Percentiles rank a stretch among this genome's conserved stretches.
Conservation (phyloP, 2,888 invertebrate species). For the Heliconius ismenius region DNA sequence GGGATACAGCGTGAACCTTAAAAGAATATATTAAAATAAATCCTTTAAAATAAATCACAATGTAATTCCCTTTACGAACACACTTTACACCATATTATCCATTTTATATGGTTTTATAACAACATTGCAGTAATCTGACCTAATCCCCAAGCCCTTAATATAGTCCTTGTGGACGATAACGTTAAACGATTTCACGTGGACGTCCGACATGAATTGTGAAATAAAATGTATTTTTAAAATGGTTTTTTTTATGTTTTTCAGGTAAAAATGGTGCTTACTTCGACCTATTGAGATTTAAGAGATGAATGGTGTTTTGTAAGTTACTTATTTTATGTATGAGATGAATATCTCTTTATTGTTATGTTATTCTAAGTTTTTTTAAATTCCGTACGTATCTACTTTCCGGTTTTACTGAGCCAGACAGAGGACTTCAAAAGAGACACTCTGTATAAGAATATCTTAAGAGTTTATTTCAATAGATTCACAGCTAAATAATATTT, state of each 20-base stretch:
- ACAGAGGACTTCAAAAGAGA: too few relatives aligned
- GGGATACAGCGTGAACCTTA: too few relatives aligned
- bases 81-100: slow-evolving; percentile 14
- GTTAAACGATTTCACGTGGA: slow-evolving; percentile 56
- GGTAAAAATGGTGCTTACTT: slow-evolving; percentile 38
- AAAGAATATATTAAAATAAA: background rate
- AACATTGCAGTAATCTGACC: slow-evolving; percentile 49
- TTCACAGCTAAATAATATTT: too few relatives aligned
- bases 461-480: too few relatives aligned
- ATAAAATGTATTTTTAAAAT: slow-evolving; percentile 1
- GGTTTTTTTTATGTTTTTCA: slow-evolving; percentile 39
- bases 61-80: background rate
- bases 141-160: slow-evolving; percentile 51
- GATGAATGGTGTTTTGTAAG: slow-evolving; percentile 29
- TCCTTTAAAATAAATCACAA: background rate
- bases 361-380: slow-evolving; percentile 5
- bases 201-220: slow-evolving; percentile 12
- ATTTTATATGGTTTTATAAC: slow-evolving; percentile 38
- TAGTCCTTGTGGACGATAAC: slow-evolving; percentile 51
- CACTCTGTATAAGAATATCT: too few relatives aligned
- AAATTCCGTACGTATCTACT: background rate
- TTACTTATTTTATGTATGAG: slow-evolving; percentile 10
- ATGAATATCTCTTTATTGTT: slow-evolving; percentile 6
- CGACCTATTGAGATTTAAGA: slow-evolving; percentile 12
- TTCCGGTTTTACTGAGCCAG: background rate